phyloP scores from a whole-genome alignment of 2,113 vertebrate genomes.

The Nesogale talazaci region DNA sequence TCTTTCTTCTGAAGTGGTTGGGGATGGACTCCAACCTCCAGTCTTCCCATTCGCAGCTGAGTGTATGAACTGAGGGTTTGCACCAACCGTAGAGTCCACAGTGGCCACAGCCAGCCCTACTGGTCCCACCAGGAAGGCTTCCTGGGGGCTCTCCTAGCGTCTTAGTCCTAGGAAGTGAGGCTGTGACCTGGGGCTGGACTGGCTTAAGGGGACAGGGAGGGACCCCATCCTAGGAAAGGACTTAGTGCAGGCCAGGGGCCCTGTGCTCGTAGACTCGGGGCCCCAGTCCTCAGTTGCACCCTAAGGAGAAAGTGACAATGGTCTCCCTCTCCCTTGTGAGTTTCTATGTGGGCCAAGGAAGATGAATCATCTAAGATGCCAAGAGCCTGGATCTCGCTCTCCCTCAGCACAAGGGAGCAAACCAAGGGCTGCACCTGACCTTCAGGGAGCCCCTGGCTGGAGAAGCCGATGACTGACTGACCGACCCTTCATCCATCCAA shows the following conservation, averaged over 20 bases:
- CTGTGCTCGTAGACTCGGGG: too few species aligned
- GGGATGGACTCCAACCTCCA: background rate
- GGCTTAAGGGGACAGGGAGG: background rate
- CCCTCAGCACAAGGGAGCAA: background rate
- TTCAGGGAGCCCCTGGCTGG: background rate
- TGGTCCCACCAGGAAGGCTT: background rate
- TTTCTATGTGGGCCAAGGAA: constrained; percentile 11
- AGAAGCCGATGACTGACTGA: background rate
- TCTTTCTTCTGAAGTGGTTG: background rate
- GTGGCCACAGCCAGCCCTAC: background rate
- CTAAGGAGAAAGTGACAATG: background rate
- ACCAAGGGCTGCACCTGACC: background rate
- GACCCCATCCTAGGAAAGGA: background rate
- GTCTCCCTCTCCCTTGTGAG: background rate
- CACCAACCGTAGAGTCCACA: background rate
- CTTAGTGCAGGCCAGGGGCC: background rate
- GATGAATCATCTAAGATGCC: background rate
- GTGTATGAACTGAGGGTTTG: background rate
- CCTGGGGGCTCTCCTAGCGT: background rate
- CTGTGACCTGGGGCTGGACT: background rate
- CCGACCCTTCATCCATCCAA: background rate
- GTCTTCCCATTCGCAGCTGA: background rate
- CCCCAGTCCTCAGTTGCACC: background rate
- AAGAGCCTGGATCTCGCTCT: background rate
- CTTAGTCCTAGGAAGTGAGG: background rate